phyloP scores from a whole-genome alignment of 1,140 invertebrate genomes.

The Drosophila kurseongensis region DNA sequence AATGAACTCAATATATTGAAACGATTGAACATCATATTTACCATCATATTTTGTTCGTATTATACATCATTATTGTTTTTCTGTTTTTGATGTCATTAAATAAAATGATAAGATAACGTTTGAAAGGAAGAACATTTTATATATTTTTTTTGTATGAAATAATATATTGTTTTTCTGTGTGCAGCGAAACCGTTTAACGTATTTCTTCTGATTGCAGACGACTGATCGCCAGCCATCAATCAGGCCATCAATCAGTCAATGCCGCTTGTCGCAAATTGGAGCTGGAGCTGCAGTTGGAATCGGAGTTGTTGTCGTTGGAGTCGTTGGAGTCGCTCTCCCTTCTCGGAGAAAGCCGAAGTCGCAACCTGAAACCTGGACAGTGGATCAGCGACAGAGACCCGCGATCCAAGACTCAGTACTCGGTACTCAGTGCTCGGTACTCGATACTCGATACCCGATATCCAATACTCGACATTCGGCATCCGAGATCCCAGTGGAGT shows the following conservation, averaged over 20 bases:
- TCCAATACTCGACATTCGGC: neutral
- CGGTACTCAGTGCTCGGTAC: no score
- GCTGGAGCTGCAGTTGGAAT: neutral
- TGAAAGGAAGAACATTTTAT: neutral
- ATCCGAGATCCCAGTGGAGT: slow-evolving; percentile 7
- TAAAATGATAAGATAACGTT: no score
- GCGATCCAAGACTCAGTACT: slow-evolving; percentile 1
- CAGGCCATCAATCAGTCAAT: slow-evolving; percentile 63
- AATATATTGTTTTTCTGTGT: neutral
- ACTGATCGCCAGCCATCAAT: slow-evolving; percentile 57
- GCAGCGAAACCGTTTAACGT: slow-evolving; percentile 30
- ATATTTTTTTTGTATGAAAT: neutral
- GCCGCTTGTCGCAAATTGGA: slow-evolving; percentile 63
- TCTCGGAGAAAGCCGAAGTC: no score
- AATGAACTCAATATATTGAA: no score
- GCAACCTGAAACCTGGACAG: slow-evolving; percentile 3
- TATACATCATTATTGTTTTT: no score
- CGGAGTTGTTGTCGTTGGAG: no score
- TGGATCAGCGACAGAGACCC: slow-evolving; percentile 1
- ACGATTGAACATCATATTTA: no score
- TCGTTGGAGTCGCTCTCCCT: no score
- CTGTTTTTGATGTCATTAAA: no score
- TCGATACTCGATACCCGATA: neutral
- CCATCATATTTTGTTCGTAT: no score
- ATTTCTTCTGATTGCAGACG: slow-evolving; percentile 62